These are phyloP conservation scores for Aulostomus chinensis DNA, from an alignment of 2,797 vertebrate species.

Conservation along the genomic window DNA sequence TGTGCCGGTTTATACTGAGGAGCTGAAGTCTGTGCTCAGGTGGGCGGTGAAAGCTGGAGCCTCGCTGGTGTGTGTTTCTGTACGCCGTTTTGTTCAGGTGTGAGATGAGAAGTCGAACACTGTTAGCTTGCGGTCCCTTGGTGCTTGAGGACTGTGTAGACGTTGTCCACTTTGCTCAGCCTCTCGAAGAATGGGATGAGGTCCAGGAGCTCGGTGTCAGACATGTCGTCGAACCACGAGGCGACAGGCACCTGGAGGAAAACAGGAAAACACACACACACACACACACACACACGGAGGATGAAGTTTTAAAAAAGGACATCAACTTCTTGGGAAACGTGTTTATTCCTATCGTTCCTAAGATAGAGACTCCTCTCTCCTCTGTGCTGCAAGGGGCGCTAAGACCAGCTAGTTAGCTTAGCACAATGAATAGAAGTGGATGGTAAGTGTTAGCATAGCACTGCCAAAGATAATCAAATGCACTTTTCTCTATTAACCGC, in stretches of 20 bases:
- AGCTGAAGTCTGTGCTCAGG: constrained; percentile 20
- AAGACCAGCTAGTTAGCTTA: too few relatives aligned
- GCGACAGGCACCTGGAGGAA: constrained; percentile 88
- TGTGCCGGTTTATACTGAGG: constrained; percentile 2
- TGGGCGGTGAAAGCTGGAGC: constrained; percentile 40
- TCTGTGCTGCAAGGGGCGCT: too few relatives aligned
- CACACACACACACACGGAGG: not conserved
- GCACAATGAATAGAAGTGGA: too few relatives aligned
- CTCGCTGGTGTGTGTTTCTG: constrained; percentile 10
- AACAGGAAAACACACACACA: not conserved
- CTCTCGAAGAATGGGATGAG: constrained; percentile 96
- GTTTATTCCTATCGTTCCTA: too few relatives aligned
- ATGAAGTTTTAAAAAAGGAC: too few relatives aligned
- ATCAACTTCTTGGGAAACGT: too few relatives aligned
- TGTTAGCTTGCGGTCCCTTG: constrained; percentile 90
- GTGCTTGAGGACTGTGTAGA: constrained; percentile 95
- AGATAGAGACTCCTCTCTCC: too few relatives aligned
- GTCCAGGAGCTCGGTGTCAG: constrained; percentile 93
- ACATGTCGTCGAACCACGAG: constrained; percentile 98
- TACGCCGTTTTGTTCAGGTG: constrained; percentile 26
- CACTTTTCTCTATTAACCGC: too few relatives aligned
- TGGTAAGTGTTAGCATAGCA: too few relatives aligned
- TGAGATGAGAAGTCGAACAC: constrained; percentile 13
- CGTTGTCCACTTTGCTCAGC: constrained; percentile 90
- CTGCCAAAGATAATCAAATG: too few relatives aligned